phyloP scores from a whole-genome alignment of 2,797 vertebrate genomes.

The Chaetophractus vellerosus region DNA sequence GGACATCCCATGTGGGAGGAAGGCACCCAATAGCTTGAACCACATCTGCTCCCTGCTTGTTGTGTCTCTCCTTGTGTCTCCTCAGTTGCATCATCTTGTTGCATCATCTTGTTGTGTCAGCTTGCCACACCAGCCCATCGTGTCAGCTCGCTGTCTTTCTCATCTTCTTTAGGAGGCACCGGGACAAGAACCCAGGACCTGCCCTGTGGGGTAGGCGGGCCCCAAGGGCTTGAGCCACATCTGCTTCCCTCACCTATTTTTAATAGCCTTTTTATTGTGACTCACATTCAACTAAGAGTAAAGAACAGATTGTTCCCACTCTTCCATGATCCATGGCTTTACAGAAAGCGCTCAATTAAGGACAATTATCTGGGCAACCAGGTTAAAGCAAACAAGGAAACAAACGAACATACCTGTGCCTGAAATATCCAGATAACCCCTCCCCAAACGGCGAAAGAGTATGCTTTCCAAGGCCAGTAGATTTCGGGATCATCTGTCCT shows the following conservation, averaged over 20 bases:
- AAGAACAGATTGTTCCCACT: slow-evolving; percentile 39
- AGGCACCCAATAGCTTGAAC: no score
- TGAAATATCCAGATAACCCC: neutral
- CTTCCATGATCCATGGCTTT: neutral
- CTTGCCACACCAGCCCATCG: no score
- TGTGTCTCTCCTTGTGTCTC: no score
- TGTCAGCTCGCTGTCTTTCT: no score
- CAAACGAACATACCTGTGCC: neutral
- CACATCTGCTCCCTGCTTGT: no score
- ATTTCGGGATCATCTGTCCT: neutral
- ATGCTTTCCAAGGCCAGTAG: neutral
- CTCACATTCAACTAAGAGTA: slow-evolving; percentile 3
- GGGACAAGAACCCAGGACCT: no score
- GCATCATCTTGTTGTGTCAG: no score
- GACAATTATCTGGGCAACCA: neutral
- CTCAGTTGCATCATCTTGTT: no score
- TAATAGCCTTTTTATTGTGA: slow-evolving; percentile 37
- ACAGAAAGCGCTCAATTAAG: neutral
- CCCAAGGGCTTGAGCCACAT: no score
- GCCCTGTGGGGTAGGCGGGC: no score
- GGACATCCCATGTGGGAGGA: no score
- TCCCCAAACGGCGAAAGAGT: neutral
- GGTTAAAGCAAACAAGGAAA: neutral
- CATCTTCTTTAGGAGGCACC: no score
- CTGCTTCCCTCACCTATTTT: neutral